Evolutionary conservation across 2,113 vertebrate genomes (phyloP).

Genomic region (Strix aluco): DNA sequence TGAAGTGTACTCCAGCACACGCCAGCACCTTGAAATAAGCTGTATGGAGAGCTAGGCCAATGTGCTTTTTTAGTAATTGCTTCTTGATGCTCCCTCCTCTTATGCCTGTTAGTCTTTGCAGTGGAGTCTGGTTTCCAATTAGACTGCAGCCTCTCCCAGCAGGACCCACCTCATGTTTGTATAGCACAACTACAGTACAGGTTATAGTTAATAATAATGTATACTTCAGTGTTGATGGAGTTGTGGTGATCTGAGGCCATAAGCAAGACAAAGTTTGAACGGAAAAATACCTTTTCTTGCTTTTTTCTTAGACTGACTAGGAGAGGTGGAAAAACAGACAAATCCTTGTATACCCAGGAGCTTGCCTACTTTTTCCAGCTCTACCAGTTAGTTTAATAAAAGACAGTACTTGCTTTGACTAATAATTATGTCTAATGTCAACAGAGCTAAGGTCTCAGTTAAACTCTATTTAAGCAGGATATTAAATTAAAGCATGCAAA

Average conservation of each 20-base stretch:
- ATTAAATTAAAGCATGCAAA: slow-evolving; percentile 44
- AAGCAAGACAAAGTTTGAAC: neutral
- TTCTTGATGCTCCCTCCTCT: neutral
- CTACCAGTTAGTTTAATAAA: slow-evolving; percentile 18
- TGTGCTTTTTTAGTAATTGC: too few species aligned
- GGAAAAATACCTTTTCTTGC: rapidly evolving
- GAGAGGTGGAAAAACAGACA: neutral
- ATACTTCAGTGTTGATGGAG: neutral
- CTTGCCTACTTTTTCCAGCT: neutral
- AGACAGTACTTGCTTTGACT: neutral
- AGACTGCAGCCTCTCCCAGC: neutral
- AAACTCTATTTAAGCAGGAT: slow-evolving; percentile 33
- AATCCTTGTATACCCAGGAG: neutral
- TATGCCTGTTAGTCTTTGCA: rapidly evolving
- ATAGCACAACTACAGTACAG: neutral
- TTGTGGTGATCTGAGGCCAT: neutral
- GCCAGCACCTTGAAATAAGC: neutral
- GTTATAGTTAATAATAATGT: neutral
- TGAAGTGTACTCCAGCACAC: neutral
- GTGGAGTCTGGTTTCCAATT: neutral
- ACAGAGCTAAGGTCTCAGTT: slow-evolving; percentile 30
- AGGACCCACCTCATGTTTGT: neutral
- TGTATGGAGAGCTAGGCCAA: neutral
- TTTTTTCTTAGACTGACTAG: neutral
- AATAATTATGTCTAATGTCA: slow-evolving; percentile 38